Base-by-base conservation (phyloP, 2,888 invertebrate genomes). In the Drosophila picticornis region DNA sequence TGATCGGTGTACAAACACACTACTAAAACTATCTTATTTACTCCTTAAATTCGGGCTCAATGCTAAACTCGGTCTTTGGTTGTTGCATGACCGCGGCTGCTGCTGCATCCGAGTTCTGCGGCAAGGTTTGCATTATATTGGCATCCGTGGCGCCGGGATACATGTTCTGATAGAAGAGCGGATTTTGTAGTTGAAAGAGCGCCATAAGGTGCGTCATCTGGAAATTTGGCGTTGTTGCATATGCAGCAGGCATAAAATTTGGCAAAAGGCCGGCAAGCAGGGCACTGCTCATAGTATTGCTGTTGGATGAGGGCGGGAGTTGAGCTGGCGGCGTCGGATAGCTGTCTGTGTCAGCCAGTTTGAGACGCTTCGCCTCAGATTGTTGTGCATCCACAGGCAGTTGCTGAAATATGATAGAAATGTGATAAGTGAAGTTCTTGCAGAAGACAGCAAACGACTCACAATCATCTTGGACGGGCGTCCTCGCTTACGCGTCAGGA, bases 381-480 rank as follows among this genome's bases (percentile, higher is more conserved):
- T 88, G 80, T n/a, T 88, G 77, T 0, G 63, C 40, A 50, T 91
- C 88, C 7, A 76, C 55, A 4, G 91, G 92, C 52, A 92, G 72
- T 83, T 91, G 88, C 91, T 92, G 68, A 6, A 73, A 19, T 32
- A 43, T 0, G 1, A 46, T 9, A 1, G 34, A 4, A 31, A 31
- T 31, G 9, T 25, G 9, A 6, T 38, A 4, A 56, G 19, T 50
- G 46, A 71, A 13, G 0, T 9, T 19, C 3, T 11, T 19, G 13
- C 13, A 9, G 16, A 2, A 16, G 25, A 25, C 10, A 2, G 16
- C 10, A 11, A n/a, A 7, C 25, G 34, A 84, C 92, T 88, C 80
- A 92, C 92, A 75, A 92, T 92, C 81, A 91, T 93, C 87, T 92
- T 92, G 71, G 92, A 92, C 22, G 92, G 92, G 22, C 92, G 83